These are phyloP conservation scores for Empidonax alnorum DNA, from an alignment of 2,113 vertebrate genomes.

Conservation along the genomic window DNA sequence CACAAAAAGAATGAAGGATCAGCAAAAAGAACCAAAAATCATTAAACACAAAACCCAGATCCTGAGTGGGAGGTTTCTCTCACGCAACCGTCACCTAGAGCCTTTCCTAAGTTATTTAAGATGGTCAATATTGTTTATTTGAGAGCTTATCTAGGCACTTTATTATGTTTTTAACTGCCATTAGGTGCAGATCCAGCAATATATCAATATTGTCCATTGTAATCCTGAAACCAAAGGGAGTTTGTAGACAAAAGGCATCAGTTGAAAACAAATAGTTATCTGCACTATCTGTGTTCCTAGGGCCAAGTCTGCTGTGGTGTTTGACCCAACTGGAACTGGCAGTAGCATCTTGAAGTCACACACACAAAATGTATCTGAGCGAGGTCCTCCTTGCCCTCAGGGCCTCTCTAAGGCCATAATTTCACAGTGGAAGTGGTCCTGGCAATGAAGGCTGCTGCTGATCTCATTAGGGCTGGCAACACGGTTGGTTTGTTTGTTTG, in stretches of 20 bases:
- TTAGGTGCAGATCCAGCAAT: background rate
- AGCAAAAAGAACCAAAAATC: background rate
- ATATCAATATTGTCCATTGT: background rate
- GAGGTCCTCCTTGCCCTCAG: background rate
- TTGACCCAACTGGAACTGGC: background rate
- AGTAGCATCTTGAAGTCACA: background rate
- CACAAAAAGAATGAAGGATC: slow-evolving; percentile 9
- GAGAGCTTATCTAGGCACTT: background rate
- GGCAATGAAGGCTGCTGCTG: background rate
- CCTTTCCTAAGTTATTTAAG: background rate
- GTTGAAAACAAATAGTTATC: background rate
- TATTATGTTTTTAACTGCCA: background rate
- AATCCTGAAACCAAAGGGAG: background rate
- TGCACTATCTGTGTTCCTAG: background rate
- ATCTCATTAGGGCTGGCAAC: background rate
- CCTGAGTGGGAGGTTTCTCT: background rate
- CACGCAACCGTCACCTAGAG: background rate
- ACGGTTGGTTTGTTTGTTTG: accelerated
- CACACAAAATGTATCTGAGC: background rate
- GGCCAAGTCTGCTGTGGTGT: background rate
- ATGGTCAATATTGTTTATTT: background rate
- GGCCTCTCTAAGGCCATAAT: background rate
- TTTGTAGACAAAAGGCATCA: background rate
- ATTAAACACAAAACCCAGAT: background rate
- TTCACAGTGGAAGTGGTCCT: background rate